Percentiles rank a stretch among this genome's conserved stretches.
Evolutionary conservation across 1,140 invertebrate genomes (phyloP).

Genomic region (Zaprionus ornatus): DNA sequence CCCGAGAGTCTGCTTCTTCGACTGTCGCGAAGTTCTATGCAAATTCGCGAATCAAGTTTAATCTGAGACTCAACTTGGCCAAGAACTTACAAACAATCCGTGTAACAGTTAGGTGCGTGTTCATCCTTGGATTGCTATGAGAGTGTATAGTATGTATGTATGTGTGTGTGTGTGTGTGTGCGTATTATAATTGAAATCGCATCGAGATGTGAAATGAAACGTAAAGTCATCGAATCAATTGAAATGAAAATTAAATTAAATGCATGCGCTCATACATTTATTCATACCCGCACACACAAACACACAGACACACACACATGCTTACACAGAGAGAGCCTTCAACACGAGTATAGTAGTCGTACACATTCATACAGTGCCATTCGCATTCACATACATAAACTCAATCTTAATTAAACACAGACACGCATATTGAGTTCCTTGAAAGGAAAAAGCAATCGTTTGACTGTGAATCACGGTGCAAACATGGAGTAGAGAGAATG

Average conservation of each 20-base stretch:
- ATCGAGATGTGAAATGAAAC: constrained; percentile 81
- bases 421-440: constrained; percentile 77
- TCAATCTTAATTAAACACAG: constrained; percentile 80
- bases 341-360: constrained; percentile 22
- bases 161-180: constrained; percentile 20
- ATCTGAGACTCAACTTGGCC: constrained; percentile 33
- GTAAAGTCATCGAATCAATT: constrained; percentile 82
- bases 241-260: constrained; percentile 83
- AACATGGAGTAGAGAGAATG: not conserved
- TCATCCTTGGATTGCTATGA: constrained; percentile 21
- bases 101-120: constrained; percentile 34
- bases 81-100: constrained; percentile 30
- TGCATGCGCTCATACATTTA: constrained; percentile 78
- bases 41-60: constrained; percentile 49
- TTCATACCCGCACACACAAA: constrained; percentile 57
- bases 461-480: constrained; percentile 43
- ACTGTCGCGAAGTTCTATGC: constrained; percentile 42
- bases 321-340: constrained; percentile 4
- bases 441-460: constrained; percentile 69
- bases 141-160: not conserved
- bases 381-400: constrained; percentile 45
- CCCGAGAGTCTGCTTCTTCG: not conserved
- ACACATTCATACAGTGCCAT: constrained; percentile 32
- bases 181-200: constrained; percentile 77
- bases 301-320: constrained; percentile 18